phyloP scores from a whole-genome alignment of 2,888 invertebrate genomes.

The Hypomecis punctinalis region DNA sequence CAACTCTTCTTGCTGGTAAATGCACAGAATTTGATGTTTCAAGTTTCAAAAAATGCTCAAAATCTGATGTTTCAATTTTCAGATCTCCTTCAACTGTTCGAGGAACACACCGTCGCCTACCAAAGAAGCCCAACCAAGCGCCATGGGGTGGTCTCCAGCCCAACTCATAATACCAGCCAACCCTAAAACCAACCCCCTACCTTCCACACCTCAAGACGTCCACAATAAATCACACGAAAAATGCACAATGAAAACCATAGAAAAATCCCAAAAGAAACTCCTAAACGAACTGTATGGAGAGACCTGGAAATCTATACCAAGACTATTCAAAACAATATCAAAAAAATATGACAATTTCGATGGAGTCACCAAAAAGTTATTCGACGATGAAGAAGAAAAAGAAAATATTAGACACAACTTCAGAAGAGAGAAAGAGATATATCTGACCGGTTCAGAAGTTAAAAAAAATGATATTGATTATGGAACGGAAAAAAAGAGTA shows the following conservation, averaged over 20 bases:
- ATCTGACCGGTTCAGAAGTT: conserved; percentile 47
- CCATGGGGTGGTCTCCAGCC: conserved; percentile 75
- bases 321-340: conserved; percentile 67
- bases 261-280: conserved; percentile 72
- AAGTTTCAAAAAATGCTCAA: too few relatives aligned
- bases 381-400: conserved; percentile 73
- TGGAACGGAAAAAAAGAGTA: conserved; percentile 63
- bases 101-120: conserved; percentile 50
- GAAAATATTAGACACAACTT: conserved; percentile 67
- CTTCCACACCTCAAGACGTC: conserved; percentile 70
- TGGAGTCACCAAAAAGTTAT: conserved; percentile 66
- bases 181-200: conserved; percentile 62
- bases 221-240: conserved; percentile 72
- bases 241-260: conserved; percentile 73
- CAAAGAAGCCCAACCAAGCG: conserved; percentile 58
- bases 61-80: conserved; percentile 39
- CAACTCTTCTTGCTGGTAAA: too few relatives aligned
- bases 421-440: conserved; percentile 63
- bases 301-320: conserved; percentile 81
- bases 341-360: conserved; percentile 60
- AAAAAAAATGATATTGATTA: conserved; percentile 57
- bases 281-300: conserved; percentile 84
- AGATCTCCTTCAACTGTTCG: conserved; percentile 71
- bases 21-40: too few relatives aligned
- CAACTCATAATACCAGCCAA: conserved; percentile 73